Percentiles rank a stretch among this genome's conserved stretches.
Evolutionary conservation across 2,888 invertebrate genomes (phyloP).

Genomic region (Eugnorisma glareosa): DNA sequence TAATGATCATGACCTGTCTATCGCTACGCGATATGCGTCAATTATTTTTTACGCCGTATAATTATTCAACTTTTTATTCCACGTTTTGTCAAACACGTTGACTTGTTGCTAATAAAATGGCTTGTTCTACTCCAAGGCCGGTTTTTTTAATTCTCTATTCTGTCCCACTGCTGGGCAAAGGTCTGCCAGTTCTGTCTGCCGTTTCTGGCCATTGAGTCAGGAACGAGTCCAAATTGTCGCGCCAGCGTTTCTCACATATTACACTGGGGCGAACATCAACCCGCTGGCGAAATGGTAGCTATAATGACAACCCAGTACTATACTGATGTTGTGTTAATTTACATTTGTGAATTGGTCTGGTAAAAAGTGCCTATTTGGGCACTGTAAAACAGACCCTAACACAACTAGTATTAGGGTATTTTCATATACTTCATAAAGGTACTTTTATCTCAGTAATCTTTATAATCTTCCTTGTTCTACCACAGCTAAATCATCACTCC

Average conservation of each 20-base stretch:
- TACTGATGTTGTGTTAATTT: too few relatives aligned
- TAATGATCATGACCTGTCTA: constrained; percentile 4
- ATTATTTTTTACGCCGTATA: constrained; percentile 19
- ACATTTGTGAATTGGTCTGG: neutral
- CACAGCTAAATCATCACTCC: neutral
- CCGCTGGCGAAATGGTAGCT: neutral
- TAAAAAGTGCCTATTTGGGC: neutral
- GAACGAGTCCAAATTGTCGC: too few relatives aligned
- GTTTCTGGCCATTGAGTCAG: too few relatives aligned
- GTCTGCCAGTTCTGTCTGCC: too few relatives aligned
- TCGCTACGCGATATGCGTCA: constrained; percentile 29
- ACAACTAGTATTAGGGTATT: too few relatives aligned
- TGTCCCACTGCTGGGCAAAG: too few relatives aligned
- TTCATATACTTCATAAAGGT: too few relatives aligned
- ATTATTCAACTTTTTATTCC: constrained; percentile 14
- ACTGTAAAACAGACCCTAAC: neutral
- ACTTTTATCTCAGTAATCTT: neutral
- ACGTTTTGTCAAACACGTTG: neutral
- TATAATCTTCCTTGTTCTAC: neutral
- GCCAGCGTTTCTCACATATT: too few relatives aligned
- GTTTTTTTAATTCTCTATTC: too few relatives aligned
- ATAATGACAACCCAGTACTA: neutral
- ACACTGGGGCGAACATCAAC: neutral
- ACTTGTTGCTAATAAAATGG: neutral
- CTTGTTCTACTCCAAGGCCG: too few relatives aligned